Base-by-base conservation (phyloP, 2,888 invertebrate genomes). In the Drosophila koepferae region DNA sequence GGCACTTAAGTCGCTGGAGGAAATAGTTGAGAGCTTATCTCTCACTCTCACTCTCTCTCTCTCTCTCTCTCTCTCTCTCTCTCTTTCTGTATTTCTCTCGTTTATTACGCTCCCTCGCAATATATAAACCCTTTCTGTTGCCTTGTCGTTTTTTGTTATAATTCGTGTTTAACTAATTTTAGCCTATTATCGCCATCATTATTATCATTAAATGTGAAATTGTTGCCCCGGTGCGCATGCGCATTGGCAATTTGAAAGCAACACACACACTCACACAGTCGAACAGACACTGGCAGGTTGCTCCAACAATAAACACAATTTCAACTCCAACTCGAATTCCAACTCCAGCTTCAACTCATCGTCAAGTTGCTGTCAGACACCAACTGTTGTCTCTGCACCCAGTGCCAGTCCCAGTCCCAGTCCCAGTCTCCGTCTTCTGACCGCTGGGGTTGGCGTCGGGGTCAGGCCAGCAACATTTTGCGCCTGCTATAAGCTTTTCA, bases 171-270 rank as follows among this genome's bases (percentile, higher is more conserved):
- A 88, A 88, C 89, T 89, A 88, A 88, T 88, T 88, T 88, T 77
- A 81, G 78, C 85, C 89, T 85, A 88, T 88, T 88, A 88, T 88
- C 89, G 89, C 87, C 81, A 82, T 87, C 87, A 88, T 89, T 89
- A 87, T 89, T 87, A 89, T 83, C 88, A 89, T 89, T 88, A 88
- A 89, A 88, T 89, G 85, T 86, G 85, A 86, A 87, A 87, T 89
- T 89, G 89, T 86, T 73, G 79, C 40, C 56, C 54, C 56, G 71
- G 77, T 65, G 83, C 83, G 74, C 83, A 83, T 77, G 86, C 79
- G 82, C 89, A 88, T 88, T 86, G 84, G 77, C 82, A 86, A 86
- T 88, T 86, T 83, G 78, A 82, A 66, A 79, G 63, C 67, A 74
- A 62, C 12, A 23, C 46, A 58, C 23, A 40, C 23, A 54, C 53